Base-by-base conservation (phyloP, 1,140 invertebrate species). In the Pachypsylla venusta region DNA sequence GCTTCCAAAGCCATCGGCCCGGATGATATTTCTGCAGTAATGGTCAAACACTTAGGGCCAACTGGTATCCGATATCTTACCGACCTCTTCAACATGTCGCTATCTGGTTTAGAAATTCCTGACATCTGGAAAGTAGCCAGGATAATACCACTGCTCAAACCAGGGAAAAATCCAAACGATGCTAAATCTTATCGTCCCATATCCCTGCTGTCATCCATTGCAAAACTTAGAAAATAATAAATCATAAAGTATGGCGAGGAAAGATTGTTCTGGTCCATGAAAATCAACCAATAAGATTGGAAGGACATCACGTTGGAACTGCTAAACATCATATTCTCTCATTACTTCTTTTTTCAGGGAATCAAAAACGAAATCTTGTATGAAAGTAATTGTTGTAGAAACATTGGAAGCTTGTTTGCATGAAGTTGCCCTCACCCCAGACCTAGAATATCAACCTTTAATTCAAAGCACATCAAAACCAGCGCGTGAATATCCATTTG, bases 401-500 rank as follows among this genome's bases (percentile, higher is more conserved):
- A 87, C 90, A 7, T 77, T 89, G 16, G 89, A 91, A 67, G 84
- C 86, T 2, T 96, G 91, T 73, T 85, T 84, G 27, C 93, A 97
- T 74, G 92, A 95, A 74, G 89, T 96, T 30, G 93, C 93, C 24
- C 78, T 91, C 55, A 92, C 93, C 55, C 87, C 87, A 22, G 82
- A 85, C 66, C 79, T 86, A 61, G 82, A 86, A 59, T 97, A 93
- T 74, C 72, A 81, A 24, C 84, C 92, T 22, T 69, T 91, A 22
- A 72, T 80, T 57, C 74, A 74, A 22, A 68, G 73, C 19, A 69
- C 70, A 26, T 71, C 72, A 4, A 62, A 63, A 14, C 88, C 92
- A 22, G 88, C 90, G 0, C 96, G 96, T 70, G 85, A 88, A 62
- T 99, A 98, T 70, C 82, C 84, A 64, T 99, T 99, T 68, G 83